Evolutionary conservation across 92 coral and sea anemone species (phyloP).

Genomic region (Palythoa heliodiscus): DNA sequence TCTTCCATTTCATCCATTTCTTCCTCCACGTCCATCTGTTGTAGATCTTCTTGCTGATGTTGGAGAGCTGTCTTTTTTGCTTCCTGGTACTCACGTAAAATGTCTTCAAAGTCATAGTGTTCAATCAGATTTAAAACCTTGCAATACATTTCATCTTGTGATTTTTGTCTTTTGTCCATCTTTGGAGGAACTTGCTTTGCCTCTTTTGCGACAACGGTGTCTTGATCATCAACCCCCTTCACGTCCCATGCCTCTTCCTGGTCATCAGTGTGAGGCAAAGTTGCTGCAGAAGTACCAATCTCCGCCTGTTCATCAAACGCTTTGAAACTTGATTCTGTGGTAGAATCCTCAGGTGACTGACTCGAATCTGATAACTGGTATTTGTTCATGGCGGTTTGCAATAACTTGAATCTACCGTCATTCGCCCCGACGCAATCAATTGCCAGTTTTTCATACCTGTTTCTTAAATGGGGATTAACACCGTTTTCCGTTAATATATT

Average conservation of each 20-base stretch:
- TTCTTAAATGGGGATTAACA: slow-evolving; percentile 59
- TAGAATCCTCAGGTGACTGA: background rate
- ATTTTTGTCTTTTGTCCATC: slow-evolving; percentile 22
- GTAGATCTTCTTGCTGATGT: background rate
- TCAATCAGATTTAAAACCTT: slow-evolving; percentile 30
- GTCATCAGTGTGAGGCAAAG: slow-evolving; percentile 4
- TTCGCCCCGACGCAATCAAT: slow-evolving; percentile 27
- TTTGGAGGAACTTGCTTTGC: slow-evolving; percentile 5
- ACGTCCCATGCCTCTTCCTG: slow-evolving; percentile 10
- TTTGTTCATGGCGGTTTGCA: slow-evolving; percentile 43
- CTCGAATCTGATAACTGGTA: slow-evolving; percentile 32
- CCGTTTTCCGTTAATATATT: slow-evolving; percentile 54
- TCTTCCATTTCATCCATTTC: slow-evolving; percentile 27
- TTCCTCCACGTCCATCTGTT: slow-evolving; percentile 29
- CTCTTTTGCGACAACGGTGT: background rate
- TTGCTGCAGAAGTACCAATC: slow-evolving; percentile 8
- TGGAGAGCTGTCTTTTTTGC: background rate
- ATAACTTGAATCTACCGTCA: slow-evolving; percentile 65
- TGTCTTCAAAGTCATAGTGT: slow-evolving; percentile 23
- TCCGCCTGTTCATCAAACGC: background rate
- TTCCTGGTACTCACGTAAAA: slow-evolving; percentile 17
- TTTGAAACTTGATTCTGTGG: slow-evolving; percentile 14
- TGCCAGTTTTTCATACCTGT: slow-evolving; percentile 47
- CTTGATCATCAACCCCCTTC: background rate
- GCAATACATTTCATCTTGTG: slow-evolving; percentile 3